Base-by-base conservation (phyloP, 1,140 invertebrate genomes). In the Neodiprion fabricii region DNA sequence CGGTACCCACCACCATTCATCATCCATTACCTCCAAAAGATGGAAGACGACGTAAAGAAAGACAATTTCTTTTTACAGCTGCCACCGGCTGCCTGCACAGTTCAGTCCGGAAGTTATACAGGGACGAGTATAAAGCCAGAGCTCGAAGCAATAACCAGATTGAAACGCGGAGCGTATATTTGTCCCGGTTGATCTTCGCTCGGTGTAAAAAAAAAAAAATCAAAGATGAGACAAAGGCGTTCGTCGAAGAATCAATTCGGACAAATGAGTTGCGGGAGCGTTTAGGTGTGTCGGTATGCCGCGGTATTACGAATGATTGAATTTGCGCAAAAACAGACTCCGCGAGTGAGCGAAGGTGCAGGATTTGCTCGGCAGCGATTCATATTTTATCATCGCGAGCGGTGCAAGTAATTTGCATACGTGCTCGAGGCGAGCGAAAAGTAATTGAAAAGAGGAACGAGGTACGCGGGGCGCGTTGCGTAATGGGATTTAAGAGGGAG, bases 351-450 rank as follows among this genome's bases (percentile, higher is more conserved):
- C n/a, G 11, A 17, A 17, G n/a, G 53, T 61, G n/a, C n/a, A 61
- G n/a, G n/a, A 5, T 61, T 40, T 40, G 28, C 28, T 40, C 28
- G 11, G 72, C 70, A 71, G 48, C 61, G 53, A 80, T 80, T 75
- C 77, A 80, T 82, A 79, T 82, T 82, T 82, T 77, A 79, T 78
- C 17, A 23, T 69, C 74, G 73, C 14, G 67, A 74, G 72, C 49
- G 65, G 47, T 73, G 71, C 61, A 72, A 70, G n/a, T 72, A 74
- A 80, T 81, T 79, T 79, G 78, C 80, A 81, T 80, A 79, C 76
- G 77, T 69, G 67, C 67, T 23, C 10, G 67, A 23, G 40, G 49
- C 65, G 66, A 61, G 53, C 53, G 53, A 61, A 61, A 61, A 61
- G 53, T 61, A 61, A 61, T 61, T 61, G 53, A 61, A 61, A 61